A percentile compares a stretch with the other conserved stretches of the same genome.
Evolutionary conservation across 2,888 invertebrate species (phyloP).

Genomic region (Thecocarcelia acutangulata): DNA sequence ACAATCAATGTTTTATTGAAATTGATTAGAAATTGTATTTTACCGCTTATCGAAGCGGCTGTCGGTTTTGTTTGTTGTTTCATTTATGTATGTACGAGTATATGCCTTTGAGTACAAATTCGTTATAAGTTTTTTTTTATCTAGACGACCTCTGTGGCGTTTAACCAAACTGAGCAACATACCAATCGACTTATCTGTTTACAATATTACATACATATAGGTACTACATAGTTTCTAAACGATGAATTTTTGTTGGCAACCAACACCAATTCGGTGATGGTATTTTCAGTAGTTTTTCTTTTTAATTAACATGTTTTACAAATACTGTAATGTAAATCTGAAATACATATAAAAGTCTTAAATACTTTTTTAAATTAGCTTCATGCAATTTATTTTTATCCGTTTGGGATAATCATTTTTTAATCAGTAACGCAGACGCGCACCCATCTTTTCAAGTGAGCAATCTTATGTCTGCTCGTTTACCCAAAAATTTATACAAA

Average conservation of each 20-base stretch:
- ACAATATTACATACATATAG: conserved; percentile 33
- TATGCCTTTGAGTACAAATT: conserved; percentile 17
- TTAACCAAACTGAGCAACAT: conserved; percentile 39
- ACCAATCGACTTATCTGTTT: conserved; percentile 27
- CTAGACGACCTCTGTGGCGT: conserved; percentile 66
- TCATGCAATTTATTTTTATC: no score
- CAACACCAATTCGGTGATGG: conserved; percentile 2
- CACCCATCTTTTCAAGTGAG: no score
- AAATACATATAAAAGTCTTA: no score
- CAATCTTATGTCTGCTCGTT: no score
- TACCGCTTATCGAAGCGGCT: conserved; percentile 18
- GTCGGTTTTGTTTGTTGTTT: conserved; percentile 49
- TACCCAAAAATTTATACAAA: no score
- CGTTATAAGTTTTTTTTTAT: conserved; percentile 19
- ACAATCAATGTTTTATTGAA: conserved; percentile 44
- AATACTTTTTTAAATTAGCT: no score
- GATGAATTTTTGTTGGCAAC: conserved; percentile 33
- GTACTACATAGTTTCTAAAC: conserved; percentile 39
- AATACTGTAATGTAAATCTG: no score
- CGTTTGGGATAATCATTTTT: no score
- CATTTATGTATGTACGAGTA: background rate
- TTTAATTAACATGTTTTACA: no score
- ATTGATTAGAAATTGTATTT: conserved; percentile 61
- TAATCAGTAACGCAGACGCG: no score
- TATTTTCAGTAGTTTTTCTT: no score